These are phyloP conservation scores for Pseudochirops corinnae DNA, from an alignment of 2,797 vertebrate genomes.

Conservation along the genomic window DNA sequence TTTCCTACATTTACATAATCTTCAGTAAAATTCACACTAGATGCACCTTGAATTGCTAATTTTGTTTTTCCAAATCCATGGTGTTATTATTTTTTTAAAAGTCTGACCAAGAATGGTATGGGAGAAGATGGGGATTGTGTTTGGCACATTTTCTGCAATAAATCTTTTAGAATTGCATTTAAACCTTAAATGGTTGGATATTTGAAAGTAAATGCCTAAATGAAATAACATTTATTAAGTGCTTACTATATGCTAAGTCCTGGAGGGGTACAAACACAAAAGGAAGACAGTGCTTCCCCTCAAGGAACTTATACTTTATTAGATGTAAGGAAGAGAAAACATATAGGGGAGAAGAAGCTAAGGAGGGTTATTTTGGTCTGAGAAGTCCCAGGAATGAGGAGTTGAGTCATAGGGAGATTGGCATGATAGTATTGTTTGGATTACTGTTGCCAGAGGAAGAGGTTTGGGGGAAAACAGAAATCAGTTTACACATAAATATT, in stretches of 20 bases:
- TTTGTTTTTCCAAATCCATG: conserved; percentile 74
- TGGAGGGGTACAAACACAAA: neutral
- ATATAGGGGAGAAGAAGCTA: neutral
- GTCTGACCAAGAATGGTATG: conserved; percentile 49
- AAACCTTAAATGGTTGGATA: neutral
- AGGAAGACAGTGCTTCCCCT: neutral
- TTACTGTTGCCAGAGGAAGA: neutral
- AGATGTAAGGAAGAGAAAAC: neutral
- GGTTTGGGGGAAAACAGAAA: neutral
- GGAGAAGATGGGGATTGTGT: conserved; percentile 37
- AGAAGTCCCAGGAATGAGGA: neutral
- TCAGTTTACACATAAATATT: neutral
- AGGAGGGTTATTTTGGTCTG: neutral
- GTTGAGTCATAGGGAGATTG: neutral
- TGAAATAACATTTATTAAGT: neutral
- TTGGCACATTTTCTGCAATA: neutral
- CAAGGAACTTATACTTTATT: neutral
- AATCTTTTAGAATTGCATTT: neutral
- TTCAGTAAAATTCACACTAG: conserved; percentile 83
- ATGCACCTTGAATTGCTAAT: conserved; percentile 83
- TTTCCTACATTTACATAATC: conserved; percentile 86
- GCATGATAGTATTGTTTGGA: neutral
- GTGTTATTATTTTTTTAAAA: conserved; percentile 73
- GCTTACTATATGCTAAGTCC: neutral
- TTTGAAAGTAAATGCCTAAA: neutral